Conservation (phyloP, 2,113 vertebrate genomes). For the Helogale parvula region DNA sequence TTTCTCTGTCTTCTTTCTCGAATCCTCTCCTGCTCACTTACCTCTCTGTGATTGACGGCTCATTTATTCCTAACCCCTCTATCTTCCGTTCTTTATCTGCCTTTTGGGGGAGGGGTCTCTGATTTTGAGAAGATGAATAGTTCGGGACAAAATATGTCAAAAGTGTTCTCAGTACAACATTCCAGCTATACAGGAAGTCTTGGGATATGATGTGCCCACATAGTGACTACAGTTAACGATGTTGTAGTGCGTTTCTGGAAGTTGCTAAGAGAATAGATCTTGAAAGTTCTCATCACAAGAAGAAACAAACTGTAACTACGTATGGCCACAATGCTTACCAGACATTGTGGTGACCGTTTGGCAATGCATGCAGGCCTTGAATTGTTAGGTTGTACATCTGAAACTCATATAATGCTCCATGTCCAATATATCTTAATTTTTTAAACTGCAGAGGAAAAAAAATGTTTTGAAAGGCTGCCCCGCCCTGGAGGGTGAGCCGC, state of each 20-base stretch:
- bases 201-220: neutral
- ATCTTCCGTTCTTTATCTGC: neutral
- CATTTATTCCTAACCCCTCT: neutral
- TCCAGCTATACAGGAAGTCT: neutral
- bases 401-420: neutral
- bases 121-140: neutral
- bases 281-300: neutral
- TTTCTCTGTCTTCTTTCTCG: slow-evolving; percentile 2
- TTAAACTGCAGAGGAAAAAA: neutral
- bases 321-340: neutral
- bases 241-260: neutral
- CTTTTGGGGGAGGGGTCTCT: neutral
- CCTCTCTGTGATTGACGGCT: neutral
- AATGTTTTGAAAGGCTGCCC: neutral
- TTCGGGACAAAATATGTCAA: neutral
- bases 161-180: neutral
- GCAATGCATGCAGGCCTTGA: too few relatives aligned
- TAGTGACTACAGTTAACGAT: neutral
- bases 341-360: too few relatives aligned
- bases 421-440: neutral
- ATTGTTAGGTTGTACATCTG: neutral
- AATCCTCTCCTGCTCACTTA: neutral
- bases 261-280: neutral
- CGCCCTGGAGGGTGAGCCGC: neutral
- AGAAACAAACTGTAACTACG: neutral